These are phyloP conservation scores for Nicator chloris DNA, from an alignment of 2,113 vertebrate species.

Conservation along the genomic window DNA sequence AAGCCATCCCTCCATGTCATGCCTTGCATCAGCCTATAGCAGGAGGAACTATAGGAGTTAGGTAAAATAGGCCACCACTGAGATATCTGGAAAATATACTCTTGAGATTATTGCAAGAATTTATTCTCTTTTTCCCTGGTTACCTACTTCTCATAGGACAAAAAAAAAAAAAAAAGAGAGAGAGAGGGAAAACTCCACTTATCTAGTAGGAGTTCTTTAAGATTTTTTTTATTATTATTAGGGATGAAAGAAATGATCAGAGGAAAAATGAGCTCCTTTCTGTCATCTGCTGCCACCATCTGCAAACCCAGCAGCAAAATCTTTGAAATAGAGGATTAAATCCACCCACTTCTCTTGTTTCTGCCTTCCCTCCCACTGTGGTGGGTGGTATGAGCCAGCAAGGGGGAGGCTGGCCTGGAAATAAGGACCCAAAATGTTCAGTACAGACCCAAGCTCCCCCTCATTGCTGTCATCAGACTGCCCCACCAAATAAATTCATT, in stretches of 20 bases:
- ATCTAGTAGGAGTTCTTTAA: neutral
- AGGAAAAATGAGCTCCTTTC: slow-evolving; percentile 3
- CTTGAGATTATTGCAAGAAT: neutral
- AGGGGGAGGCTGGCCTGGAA: neutral
- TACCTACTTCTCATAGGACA: neutral
- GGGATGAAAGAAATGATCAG: neutral
- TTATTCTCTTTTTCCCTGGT: neutral
- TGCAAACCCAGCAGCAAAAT: slow-evolving; percentile 36
- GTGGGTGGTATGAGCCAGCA: neutral
- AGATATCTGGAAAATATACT: neutral
- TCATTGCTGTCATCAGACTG: neutral
- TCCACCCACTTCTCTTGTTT: neutral
- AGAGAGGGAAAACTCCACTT: neutral
- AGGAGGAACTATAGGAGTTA: neutral
- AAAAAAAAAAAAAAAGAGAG: neutral
- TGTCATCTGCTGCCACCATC: slow-evolving; percentile 56
- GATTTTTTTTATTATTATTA: neutral
- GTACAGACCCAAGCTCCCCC: neutral
- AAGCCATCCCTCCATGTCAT: neutral
- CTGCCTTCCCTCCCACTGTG: neutral
- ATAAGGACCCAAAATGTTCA: neutral
- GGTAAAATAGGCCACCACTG: neutral
- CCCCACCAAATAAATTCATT: neutral
- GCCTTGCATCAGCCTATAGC: neutral
- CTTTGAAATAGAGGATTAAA: slow-evolving; percentile 12